These are phyloP conservation scores for Arrhopalites spinosus DNA, from an alignment of 2,888 invertebrate species.

Conservation along the genomic window DNA sequence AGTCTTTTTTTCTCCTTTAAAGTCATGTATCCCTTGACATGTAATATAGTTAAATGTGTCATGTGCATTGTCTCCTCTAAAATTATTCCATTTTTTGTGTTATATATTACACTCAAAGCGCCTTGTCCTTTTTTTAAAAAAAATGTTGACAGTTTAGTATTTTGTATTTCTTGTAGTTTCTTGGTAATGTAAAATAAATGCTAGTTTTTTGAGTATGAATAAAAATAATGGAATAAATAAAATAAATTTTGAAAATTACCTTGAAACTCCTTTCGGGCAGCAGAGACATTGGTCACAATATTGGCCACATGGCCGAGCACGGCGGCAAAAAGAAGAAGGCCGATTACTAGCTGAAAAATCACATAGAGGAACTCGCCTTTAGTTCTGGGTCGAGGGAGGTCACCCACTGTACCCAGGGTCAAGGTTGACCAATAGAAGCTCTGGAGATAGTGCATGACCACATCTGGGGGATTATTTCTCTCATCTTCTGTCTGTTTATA, in stretches of 20 bases:
- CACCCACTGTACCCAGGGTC: constrained; percentile 65
- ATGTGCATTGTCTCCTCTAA: no score
- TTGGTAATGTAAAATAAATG: no score
- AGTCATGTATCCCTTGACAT: no score
- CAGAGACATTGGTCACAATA: constrained; percentile 96
- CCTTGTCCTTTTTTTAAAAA: no score
- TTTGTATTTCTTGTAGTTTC: no score
- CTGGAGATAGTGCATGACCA: constrained; percentile 92
- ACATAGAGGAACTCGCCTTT: constrained; percentile 95
- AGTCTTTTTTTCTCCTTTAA: no score
- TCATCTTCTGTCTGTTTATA: constrained; percentile 69
- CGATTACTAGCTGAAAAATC: constrained; percentile 91
- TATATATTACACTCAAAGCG: no score
- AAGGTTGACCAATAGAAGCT: constrained; percentile 98
- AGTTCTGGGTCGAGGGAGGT: constrained; percentile 69
- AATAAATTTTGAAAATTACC: constrained; percentile 67
- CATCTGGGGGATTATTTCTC: constrained; percentile 69
- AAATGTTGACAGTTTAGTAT: no score
- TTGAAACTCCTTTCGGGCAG: constrained; percentile 97
- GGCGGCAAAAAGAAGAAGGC: constrained; percentile 91
- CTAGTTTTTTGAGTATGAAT: no score
- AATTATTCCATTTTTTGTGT: no score
- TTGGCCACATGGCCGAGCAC: constrained; percentile 97
- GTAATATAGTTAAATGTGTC: no score
- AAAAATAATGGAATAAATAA: background rate